Conservation (phyloP, 2,888 invertebrate species). For the Noctuana brunneofusca region DNA sequence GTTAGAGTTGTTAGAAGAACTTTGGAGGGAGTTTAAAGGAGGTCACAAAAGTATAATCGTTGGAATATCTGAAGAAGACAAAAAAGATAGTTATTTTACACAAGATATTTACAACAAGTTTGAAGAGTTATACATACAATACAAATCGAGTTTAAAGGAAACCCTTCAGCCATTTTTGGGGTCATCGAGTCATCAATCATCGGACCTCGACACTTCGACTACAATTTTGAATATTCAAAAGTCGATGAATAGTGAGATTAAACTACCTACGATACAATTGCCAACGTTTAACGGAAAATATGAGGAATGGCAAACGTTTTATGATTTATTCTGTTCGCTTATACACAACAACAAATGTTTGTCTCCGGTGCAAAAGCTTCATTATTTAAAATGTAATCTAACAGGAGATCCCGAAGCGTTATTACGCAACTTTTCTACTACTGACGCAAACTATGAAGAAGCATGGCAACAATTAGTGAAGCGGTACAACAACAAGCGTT, state of each 20-base stretch:
- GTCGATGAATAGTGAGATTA: conserved; percentile 1
- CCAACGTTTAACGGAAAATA: conserved; percentile 14
- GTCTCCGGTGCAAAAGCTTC: conserved; percentile 12
- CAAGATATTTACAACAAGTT: not conserved
- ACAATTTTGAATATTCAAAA: no score
- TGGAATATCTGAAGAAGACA: not conserved
- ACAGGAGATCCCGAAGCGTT: conserved; percentile 2
- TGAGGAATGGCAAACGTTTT: conserved; percentile 17
- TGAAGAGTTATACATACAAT: conserved; percentile 9
- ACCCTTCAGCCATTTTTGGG: not conserved
- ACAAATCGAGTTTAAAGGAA: conserved; percentile 1
- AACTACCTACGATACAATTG: conserved; percentile 3
- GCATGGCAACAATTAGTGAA: conserved; percentile 36
- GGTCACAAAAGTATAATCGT: no score
- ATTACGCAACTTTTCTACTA: conserved; percentile 32
- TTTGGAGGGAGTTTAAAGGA: not conserved
- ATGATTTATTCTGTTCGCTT: conserved; percentile 8
- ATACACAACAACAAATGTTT: not conserved
- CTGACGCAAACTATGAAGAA: conserved; percentile 38
- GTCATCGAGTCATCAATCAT: not conserved
- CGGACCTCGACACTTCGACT: no score
- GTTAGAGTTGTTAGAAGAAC: conserved; percentile 1
- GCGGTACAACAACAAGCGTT: conserved; percentile 38
- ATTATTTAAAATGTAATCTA: conserved; percentile 16
- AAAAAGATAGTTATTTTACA: not conserved